These are phyloP conservation scores for Nasonia vitripennis DNA, from an alignment of 1,140 invertebrate species.

Conservation along the genomic window DNA sequence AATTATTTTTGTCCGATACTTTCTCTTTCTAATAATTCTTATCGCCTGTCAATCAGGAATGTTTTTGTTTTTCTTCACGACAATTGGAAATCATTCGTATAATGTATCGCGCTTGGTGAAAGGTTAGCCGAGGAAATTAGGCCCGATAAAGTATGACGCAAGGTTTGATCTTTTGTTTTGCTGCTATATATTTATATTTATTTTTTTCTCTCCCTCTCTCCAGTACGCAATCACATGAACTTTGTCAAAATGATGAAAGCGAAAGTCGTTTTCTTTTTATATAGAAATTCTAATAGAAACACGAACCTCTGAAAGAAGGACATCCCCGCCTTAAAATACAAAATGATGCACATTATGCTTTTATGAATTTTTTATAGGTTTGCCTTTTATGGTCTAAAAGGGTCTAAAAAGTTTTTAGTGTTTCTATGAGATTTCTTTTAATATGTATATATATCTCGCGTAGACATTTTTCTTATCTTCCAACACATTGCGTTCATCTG, in stretches of 20 bases:
- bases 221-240: not conserved
- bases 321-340: slow-evolving; percentile 39
- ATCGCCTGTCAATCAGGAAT: slow-evolving; percentile 40
- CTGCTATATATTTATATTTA: slow-evolving; percentile 25
- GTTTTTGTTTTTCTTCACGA: not conserved
- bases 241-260: slow-evolving; percentile 13
- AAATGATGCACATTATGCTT: slow-evolving; percentile 58
- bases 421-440: slow-evolving; percentile 34
- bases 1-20: not conserved
- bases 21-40: not conserved
- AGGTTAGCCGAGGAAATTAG: slow-evolving; percentile 41
- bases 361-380: slow-evolving; percentile 36
- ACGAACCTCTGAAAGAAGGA: slow-evolving; percentile 50
- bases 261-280: slow-evolving; percentile 27
- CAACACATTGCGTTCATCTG: not conserved
- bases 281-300: slow-evolving; percentile 52
- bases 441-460: not conserved
- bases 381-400: slow-evolving; percentile 9
- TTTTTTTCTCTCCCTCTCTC: slow-evolving; percentile 11
- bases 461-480: not conserved
- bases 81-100: slow-evolving; percentile 34
- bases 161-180: slow-evolving; percentile 32
- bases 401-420: slow-evolving; percentile 35
- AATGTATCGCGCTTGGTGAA: slow-evolving; percentile 10
- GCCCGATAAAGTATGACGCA: slow-evolving; percentile 24